phyloP scores from a whole-genome alignment of 2,888 invertebrate genomes.

The Papilio demoleus region DNA sequence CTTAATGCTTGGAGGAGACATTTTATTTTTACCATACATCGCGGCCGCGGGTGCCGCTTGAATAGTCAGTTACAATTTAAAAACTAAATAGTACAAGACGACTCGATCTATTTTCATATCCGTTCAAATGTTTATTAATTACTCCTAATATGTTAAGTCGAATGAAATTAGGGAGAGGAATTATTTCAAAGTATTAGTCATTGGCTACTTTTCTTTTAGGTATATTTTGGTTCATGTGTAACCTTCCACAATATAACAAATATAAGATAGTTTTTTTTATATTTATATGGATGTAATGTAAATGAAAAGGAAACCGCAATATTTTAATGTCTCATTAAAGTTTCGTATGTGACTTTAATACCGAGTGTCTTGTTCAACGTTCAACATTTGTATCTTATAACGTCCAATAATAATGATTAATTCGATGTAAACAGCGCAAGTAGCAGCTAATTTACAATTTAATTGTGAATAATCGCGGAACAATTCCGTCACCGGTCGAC shows the following conservation, averaged over 20 bases:
- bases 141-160: conserved; percentile 5
- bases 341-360: conserved; percentile 1
- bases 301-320: background rate
- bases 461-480: conserved; percentile 34
- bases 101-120: conserved; percentile 34
- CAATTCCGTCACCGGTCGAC: conserved; percentile 37
- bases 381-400: conserved; percentile 4
- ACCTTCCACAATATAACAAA: background rate
- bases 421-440: conserved; percentile 12
- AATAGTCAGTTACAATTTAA: conserved; percentile 50
- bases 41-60: conserved; percentile 52
- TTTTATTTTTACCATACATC: conserved; percentile 78
- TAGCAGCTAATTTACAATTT: conserved; percentile 19
- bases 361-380: background rate
- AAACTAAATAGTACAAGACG: conserved; percentile 41
- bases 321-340: background rate
- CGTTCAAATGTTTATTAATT: conserved; percentile 16
- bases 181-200: background rate
- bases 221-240: background rate
- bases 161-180: background rate
- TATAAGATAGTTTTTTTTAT: background rate
- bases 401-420: conserved; percentile 23
- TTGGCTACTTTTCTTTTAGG: background rate
- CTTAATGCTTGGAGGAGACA: conserved; percentile 79
- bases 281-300: no score